Conservation (phyloP, 2,797 vertebrate genomes). For the Moxostoma hubbsi region DNA sequence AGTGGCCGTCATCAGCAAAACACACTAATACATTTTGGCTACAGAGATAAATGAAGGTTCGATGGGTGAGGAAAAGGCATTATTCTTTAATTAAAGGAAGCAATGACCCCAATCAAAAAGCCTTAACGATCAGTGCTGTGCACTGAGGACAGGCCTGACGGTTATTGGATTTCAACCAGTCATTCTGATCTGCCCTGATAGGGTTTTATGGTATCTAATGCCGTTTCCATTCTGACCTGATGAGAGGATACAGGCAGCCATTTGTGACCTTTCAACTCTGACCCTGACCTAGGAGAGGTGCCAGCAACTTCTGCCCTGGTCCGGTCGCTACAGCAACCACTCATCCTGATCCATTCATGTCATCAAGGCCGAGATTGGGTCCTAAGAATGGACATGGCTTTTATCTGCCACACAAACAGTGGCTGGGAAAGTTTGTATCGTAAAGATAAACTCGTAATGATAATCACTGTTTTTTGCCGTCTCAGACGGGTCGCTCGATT, state of each 20-base stretch:
- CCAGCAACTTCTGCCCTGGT: slow-evolving; percentile 12
- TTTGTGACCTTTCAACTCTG: slow-evolving; percentile 83
- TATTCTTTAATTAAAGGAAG: slow-evolving; percentile 78
- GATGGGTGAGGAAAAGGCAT: slow-evolving; percentile 68
- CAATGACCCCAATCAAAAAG: slow-evolving; percentile 76
- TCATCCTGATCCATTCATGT: slow-evolving; percentile 44
- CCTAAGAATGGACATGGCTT: slow-evolving; percentile 16
- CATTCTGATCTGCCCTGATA: slow-evolving; percentile 74
- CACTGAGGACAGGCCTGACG: slow-evolving; percentile 67
- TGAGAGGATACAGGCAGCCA: slow-evolving; percentile 82
- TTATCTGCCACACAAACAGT: slow-evolving; percentile 19
- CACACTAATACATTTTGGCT: slow-evolving; percentile 64
- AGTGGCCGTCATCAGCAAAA: slow-evolving; percentile 21
- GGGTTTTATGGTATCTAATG: slow-evolving; percentile 75
- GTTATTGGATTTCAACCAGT: slow-evolving; percentile 79
- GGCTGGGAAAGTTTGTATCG: slow-evolving; percentile 6
- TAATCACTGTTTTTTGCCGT: neutral
- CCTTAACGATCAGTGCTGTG: slow-evolving; percentile 68
- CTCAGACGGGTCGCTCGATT: neutral
- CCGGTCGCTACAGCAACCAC: slow-evolving; percentile 39
- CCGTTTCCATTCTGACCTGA: slow-evolving; percentile 71
- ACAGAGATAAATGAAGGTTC: slow-evolving; percentile 76
- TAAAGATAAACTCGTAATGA: slow-evolving; percentile 20
- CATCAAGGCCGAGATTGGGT: slow-evolving; percentile 34
- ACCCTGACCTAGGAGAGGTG: slow-evolving; percentile 73